These are phyloP conservation scores for Globodera ellingtonae DNA, from an alignment of 1,140 invertebrate genomes.

Conservation along the genomic window DNA sequence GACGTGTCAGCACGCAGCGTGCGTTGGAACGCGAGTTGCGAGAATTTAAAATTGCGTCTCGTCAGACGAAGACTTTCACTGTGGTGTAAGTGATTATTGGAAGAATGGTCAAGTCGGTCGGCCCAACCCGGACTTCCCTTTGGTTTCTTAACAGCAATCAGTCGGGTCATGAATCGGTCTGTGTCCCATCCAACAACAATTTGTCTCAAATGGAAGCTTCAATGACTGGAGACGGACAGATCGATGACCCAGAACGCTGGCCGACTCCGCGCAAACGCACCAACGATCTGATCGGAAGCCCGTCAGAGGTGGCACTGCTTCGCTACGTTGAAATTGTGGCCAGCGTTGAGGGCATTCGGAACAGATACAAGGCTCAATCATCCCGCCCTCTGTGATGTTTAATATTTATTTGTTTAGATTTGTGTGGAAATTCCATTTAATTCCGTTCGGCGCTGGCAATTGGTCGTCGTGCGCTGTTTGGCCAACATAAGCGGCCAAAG, in stretches of 20 bases:
- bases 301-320: conserved; percentile 61
- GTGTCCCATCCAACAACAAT: conserved; percentile 40
- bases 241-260: conserved; percentile 18
- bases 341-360: conserved; percentile 55
- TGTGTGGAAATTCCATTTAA: conserved; percentile 63
- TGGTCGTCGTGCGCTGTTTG: conserved; percentile 57
- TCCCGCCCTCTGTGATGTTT: background rate
- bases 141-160: conserved; percentile 39
- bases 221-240: background rate
- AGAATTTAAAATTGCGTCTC: conserved; percentile 34
- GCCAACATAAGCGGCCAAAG: conserved; percentile 21
- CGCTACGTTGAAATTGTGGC: conserved; percentile 59
- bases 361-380: conserved; percentile 36
- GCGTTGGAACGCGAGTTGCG: conserved; percentile 49
- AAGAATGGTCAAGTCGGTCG: background rate
- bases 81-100: conserved; percentile 55
- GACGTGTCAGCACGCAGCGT: conserved; percentile 57
- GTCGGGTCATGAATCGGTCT: conserved; percentile 49
- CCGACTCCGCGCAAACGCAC: conserved; percentile 17
- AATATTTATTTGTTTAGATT: conserved; percentile 33
- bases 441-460: conserved; percentile 60
- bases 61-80: conserved; percentile 60
- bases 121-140: background rate
- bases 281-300: conserved; percentile 23
- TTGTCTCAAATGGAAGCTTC: conserved; percentile 37